Conservation (phyloP, 2,888 invertebrate species). For the Caprella mutica region DNA sequence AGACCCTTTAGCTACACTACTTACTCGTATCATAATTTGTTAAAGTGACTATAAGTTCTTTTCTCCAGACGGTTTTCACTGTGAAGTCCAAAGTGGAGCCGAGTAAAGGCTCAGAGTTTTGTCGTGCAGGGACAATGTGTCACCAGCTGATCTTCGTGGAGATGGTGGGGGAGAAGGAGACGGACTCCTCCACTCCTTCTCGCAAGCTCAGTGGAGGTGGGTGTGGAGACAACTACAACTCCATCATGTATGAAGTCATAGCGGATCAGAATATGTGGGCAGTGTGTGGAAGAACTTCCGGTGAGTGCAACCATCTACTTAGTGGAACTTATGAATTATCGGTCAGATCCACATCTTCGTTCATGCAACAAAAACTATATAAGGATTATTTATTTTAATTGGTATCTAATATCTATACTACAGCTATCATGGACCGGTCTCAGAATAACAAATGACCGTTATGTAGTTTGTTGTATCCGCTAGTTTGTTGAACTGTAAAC, state of each 20-base stretch:
- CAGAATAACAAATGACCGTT: too few relatives aligned
- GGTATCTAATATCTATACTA: too few relatives aligned
- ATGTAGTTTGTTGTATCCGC: too few relatives aligned
- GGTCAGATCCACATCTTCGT: too few relatives aligned
- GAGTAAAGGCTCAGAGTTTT: slow-evolving; percentile 66
- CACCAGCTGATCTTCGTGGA: slow-evolving; percentile 38
- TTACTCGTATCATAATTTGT: too few relatives aligned
- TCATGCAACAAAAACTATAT: too few relatives aligned
- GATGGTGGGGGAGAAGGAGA: neutral
- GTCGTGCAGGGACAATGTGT: slow-evolving; percentile 77
- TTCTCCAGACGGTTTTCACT: slow-evolving; percentile 62
- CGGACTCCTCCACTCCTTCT: slow-evolving; percentile 1
- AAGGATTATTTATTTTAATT: too few relatives aligned
- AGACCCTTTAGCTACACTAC: too few relatives aligned
- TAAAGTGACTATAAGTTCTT: too few relatives aligned
- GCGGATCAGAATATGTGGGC: slow-evolving; percentile 90
- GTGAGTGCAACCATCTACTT: slow-evolving; percentile 42
- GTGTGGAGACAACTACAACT: slow-evolving; percentile 41
- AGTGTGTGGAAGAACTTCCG: slow-evolving; percentile 78
- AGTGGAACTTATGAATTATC: neutral
- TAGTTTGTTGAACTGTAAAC: too few relatives aligned
- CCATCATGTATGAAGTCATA: slow-evolving; percentile 84
- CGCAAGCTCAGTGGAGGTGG: slow-evolving; percentile 45
- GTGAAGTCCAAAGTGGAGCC: slow-evolving; percentile 67
- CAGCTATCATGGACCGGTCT: too few relatives aligned